Conservation (phyloP, 2,797 vertebrate species). For the Anguilla obscura region DNA sequence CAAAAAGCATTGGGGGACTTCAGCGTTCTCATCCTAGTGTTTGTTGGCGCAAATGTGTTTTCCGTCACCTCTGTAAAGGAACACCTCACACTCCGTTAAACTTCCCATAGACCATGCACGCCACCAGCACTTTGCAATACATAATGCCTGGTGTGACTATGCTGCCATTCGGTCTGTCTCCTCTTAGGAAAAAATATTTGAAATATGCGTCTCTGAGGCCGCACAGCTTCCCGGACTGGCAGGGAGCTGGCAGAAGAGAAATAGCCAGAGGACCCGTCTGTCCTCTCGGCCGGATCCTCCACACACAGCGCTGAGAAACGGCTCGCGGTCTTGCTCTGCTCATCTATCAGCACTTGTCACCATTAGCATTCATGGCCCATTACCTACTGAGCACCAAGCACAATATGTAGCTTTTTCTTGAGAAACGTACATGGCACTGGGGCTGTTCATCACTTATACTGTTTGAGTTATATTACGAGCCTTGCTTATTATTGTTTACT, state of each 20-base stretch:
- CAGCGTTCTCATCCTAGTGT: neutral
- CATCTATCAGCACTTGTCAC: slow-evolving; percentile 24
- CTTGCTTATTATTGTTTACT: neutral
- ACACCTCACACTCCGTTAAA: neutral
- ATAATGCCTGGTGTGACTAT: neutral
- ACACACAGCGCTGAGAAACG: neutral
- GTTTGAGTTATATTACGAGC: neutral
- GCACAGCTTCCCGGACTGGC: neutral
- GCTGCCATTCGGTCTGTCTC: neutral
- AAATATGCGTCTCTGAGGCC: neutral
- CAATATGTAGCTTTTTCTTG: slow-evolving; percentile 24
- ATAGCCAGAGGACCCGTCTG: slow-evolving; percentile 12
- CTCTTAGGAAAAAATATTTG: neutral
- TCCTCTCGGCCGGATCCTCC: slow-evolving; percentile 7
- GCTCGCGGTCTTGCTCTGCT: neutral
- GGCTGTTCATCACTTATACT: slow-evolving; percentile 19
- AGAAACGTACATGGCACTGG: slow-evolving; percentile 17
- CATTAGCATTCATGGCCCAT: slow-evolving; percentile 40
- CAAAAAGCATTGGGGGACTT: neutral
- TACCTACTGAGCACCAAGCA: slow-evolving; percentile 25
- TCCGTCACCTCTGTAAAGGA: neutral
- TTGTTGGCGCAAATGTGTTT: neutral
- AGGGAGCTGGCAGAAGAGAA: neutral
- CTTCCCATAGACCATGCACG: neutral
- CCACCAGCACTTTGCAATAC: neutral